A percentile compares a stretch with the other conserved stretches of the same genome.
phyloP scores from a whole-genome alignment of 2,113 vertebrate genomes.

The Scopus umbretta region DNA sequence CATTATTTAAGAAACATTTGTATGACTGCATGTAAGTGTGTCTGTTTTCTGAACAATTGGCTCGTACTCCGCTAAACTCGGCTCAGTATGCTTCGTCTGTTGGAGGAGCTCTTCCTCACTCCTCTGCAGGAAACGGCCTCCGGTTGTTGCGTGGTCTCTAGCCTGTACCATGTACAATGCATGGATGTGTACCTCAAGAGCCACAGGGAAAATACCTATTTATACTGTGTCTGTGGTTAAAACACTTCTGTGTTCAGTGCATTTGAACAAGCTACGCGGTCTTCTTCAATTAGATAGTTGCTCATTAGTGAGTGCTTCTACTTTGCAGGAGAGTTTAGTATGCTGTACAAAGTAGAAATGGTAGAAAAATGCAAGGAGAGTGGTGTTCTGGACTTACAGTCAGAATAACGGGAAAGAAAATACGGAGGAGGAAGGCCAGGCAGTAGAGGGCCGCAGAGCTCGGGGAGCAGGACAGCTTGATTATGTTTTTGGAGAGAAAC shows the following conservation, averaged over 20 bases:
- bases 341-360: not conserved
- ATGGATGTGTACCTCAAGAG: not conserved
- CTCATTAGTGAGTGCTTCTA: not conserved
- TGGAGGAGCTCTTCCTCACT: not conserved
- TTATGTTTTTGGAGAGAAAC: not conserved
- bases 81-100: accelerated
- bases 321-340: not conserved
- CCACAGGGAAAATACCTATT: not conserved
- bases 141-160: not conserved
- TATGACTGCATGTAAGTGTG: not conserved
- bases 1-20: not conserved
- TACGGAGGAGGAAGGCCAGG: not conserved
- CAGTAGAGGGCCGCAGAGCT: not conserved
- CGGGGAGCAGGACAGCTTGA: not conserved
- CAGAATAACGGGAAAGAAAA: not conserved
- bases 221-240: not conserved
- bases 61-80: not conserved
- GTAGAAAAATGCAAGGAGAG: not conserved
- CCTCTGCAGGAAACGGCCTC: not conserved
- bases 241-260: not conserved
- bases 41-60: not conserved
- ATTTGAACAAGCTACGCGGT: not conserved
- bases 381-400: not conserved
- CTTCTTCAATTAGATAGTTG: not conserved
- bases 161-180: not conserved